A percentile compares a stretch with the other conserved stretches of the same genome.
phyloP scores from a whole-genome alignment of 2,888 invertebrate species.

The Ochropleura plecta region DNA sequence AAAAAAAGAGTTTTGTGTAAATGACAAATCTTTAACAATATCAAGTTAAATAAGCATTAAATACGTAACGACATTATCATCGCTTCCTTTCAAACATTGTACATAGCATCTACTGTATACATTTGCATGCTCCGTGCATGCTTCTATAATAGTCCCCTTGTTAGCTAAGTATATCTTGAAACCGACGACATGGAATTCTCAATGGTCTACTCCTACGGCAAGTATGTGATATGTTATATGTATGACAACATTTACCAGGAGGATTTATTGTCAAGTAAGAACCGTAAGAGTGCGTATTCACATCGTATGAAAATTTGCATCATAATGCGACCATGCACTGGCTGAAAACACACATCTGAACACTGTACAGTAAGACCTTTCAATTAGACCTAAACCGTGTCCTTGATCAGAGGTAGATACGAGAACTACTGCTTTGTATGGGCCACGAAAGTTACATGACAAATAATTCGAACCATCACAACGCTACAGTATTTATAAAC shows the following conservation, averaged over 20 bases:
- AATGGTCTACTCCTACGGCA: constrained; percentile 16
- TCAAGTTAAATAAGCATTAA: neutral
- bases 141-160: constrained; percentile 31
- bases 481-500: neutral
- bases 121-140: constrained; percentile 15
- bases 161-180: constrained; percentile 33
- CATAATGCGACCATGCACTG: constrained; percentile 1
- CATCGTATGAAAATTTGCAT: neutral
- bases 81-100: neutral
- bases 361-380: constrained; percentile 8
- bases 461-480: neutral
- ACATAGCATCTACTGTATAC: neutral
- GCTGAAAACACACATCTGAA: constrained; percentile 21
- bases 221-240: constrained; percentile 44
- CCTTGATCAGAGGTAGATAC: constrained; percentile 8
- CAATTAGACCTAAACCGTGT: constrained; percentile 11
- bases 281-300: constrained; percentile 10
- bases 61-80: neutral
- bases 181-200: constrained; percentile 31
- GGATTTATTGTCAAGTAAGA: neutral
- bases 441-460: neutral
- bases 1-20: neutral
- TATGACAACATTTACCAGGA: constrained; percentile 32
- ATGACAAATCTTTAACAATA: constrained; percentile 5
- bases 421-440: neutral